Conservation (phyloP, 2,113 vertebrate genomes). For the Nesogale talazaci region DNA sequence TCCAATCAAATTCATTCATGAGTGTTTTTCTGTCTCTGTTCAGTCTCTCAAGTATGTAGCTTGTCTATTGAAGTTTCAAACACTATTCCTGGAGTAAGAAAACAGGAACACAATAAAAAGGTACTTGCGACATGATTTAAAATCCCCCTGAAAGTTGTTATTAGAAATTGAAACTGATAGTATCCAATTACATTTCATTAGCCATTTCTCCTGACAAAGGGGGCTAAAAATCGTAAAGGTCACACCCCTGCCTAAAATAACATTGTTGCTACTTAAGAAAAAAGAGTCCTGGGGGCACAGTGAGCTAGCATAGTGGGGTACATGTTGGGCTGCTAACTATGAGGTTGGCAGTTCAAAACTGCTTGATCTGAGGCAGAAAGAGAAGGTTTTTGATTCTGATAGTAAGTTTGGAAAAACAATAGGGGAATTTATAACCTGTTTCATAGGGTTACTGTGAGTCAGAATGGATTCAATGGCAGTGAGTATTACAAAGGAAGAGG, state of each 20-base stretch:
- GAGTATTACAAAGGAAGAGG: background rate
- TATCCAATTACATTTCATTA: background rate
- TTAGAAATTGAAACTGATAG: background rate
- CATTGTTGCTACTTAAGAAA: background rate
- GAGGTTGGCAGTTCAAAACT: too few relatives aligned
- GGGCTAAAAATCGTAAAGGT: background rate
- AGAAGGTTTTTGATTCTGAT: too few relatives aligned
- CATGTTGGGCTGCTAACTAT: too few relatives aligned
- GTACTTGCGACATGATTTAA: background rate
- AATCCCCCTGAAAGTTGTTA: background rate
- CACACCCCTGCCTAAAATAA: background rate
- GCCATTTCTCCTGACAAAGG: background rate
- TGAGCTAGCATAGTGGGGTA: too few relatives aligned
- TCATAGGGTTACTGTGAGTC: too few relatives aligned
- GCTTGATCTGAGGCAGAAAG: too few relatives aligned
- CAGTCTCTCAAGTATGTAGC: background rate
- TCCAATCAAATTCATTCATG: background rate
- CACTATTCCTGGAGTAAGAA: background rate
- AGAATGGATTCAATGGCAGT: too few relatives aligned
- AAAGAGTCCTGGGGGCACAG: too few relatives aligned
- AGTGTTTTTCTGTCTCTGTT: background rate
- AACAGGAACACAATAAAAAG: background rate
- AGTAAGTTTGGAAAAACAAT: too few relatives aligned
- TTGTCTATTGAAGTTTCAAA: background rate
- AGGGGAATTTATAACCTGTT: too few relatives aligned